These are phyloP conservation scores for Mus musculus DNA, from an alignment of 2,113 vertebrate genomes.

Conservation along the genomic window GRCm39 chr15:98241001-98241500, in stretches of 20 bases:
- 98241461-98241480: background rate
- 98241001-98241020: conserved; percentile 83
- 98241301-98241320: background rate
- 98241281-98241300: background rate
- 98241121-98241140: conserved; percentile 52
- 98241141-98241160: conserved; percentile 61
- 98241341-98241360: background rate
- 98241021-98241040: conserved; percentile 83
- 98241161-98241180: conserved; percentile 68
- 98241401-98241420: background rate
- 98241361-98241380: background rate
- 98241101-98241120: conserved; percentile 42
- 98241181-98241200: conserved; percentile 71
- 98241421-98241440: background rate
- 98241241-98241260: conserved; percentile 79
- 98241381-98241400: background rate
- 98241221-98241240: conserved; percentile 73
- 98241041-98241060: conserved; percentile 80
- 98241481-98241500: conserved; percentile 68
- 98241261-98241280: conserved; percentile 51
- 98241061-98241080: conserved; percentile 44
- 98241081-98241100: background rate
- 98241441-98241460: background rate
- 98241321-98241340: background rate
- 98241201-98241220: conserved; percentile 83